Base-by-base conservation (phyloP, 2,888 invertebrate species). In the Celastrina argiolus region DNA sequence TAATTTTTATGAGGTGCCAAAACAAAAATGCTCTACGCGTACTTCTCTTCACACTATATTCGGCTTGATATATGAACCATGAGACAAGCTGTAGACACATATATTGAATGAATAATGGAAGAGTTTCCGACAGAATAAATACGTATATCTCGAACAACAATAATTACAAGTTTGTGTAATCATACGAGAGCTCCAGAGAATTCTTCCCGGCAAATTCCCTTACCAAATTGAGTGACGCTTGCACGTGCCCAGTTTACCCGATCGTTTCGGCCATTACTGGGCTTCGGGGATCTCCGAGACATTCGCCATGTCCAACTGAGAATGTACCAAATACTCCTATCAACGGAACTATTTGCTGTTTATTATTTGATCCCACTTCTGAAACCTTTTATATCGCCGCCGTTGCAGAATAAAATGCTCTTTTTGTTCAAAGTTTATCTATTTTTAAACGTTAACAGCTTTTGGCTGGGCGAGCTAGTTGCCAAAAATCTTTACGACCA, bases 231-330 rank as follows among this genome's bases (percentile, higher is more conserved):
- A 64, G 67, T 18, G 42, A 14, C 39, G 28, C 71, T 16, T n/a
- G 66, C 76, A 79, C 69, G 74, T 70, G 71, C 69, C 70, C 70
- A 66, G 73, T 68, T 45, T 69, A 63, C 42, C 63, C 67, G 70
- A 68, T 67, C 69, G 65, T 67, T 63, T 63, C 65, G 22, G 51
- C 45, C 28, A 7, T 45, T 31, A 18, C 64, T 1, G 18, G 18
- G 28, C n/a, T 64, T 22, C 34, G 42, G 31, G 34, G 64, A 31
- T 22, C 18, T 34, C 18, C 8, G 34, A 56, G 39, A 12, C 56
- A 56, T 65, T 41, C 39, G 56, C 45, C 28, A 14, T 51, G 31
- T 64, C 36, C 45, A 34, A 36, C 51, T 6, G 22, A 41, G 18
- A 63, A 63, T 26, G n/a, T 63, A 39, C n/a, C 41, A 10, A 34